Evolutionary conservation across 2,888 invertebrate species (phyloP).

Genomic region (Caradrina kadenii): DNA sequence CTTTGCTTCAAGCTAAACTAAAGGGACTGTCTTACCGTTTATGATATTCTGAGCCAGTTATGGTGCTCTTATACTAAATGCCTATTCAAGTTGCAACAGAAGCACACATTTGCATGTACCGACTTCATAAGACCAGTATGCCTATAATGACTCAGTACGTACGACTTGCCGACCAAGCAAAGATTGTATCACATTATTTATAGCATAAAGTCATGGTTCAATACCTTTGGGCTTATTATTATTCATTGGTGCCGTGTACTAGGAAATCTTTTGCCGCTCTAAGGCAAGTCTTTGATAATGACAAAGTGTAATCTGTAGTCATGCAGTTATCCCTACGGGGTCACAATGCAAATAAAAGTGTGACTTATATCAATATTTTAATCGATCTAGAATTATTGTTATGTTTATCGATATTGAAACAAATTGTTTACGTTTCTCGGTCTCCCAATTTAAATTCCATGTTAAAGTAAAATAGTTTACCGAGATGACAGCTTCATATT

Average conservation of each 20-base stretch:
- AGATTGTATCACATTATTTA: slow-evolving; percentile 84
- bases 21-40: slow-evolving; percentile 41
- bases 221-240: slow-evolving; percentile 81
- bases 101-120: slow-evolving; percentile 73
- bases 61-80: slow-evolving; percentile 72
- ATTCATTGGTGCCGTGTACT: slow-evolving; percentile 77
- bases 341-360: slow-evolving; percentile 36
- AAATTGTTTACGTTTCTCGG: slow-evolving; percentile 11
- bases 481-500: slow-evolving; percentile 42
- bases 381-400: slow-evolving; percentile 41
- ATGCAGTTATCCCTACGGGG: slow-evolving; percentile 44
- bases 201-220: slow-evolving; percentile 82
- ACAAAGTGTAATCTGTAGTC: slow-evolving; percentile 61
- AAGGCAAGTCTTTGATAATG: slow-evolving; percentile 64
- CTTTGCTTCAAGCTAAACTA: slow-evolving; percentile 16
- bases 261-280: slow-evolving; percentile 69
- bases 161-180: slow-evolving; percentile 68
- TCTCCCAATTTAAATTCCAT: slow-evolving; percentile 14
- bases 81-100: slow-evolving; percentile 72
- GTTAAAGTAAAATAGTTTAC: slow-evolving; percentile 20
- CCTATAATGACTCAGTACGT: slow-evolving; percentile 66
- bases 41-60: slow-evolving; percentile 57
- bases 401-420: slow-evolving; percentile 13
- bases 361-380: slow-evolving; percentile 37
- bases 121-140: slow-evolving; percentile 61